Base-by-base conservation (phyloP, 2,888 invertebrate species). In the Scaptodrosophila latifasciaeformis region DNA sequence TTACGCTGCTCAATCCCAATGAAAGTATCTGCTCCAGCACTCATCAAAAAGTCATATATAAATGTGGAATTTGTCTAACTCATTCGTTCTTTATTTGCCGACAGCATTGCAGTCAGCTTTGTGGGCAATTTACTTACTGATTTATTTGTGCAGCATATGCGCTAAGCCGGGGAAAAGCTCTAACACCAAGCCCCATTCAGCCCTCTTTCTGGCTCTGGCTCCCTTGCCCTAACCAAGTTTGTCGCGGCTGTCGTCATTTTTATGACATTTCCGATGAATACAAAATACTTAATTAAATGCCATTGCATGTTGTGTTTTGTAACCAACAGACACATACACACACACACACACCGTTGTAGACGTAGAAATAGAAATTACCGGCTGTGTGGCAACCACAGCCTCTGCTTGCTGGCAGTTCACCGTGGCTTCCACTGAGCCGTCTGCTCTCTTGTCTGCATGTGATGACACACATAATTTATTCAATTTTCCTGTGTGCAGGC, bases 241-340 rank as follows among this genome's bases (percentile, higher is more conserved):
- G 18, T n/a, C 19, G 1, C 52, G 49, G 49, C 47, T 15, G 12
- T 15, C 49, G 59, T 62, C 63, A 67, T 76, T 74, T 72, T 78
- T 74, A 83, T 75, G 81, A 66, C 67, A 68, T 80, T 81, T 78
- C 70, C 82, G 79, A 80, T 82, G 82, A 84, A 83, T 82, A 82
- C 71, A 83, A 82, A 81, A 84, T 82, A 82, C 69, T 82, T 84
- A 82, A 82, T 82, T 82, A 82, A 82, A 82, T 74, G 77, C 61
- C 67, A 55, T 62, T 67, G 65, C 62, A 60, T 55, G 67, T 42
- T 39, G 53, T 49, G 65, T 46, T 54, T 34, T 50, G 50, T 44
- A 57, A 21, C 42, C 9, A 19, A 21, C 51, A 44, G 51, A 37
- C 42, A 51, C 44, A 45, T 76, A 78, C 76, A 68, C 40, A 29